Conservation (phyloP, 2,888 invertebrate genomes). For the Pyrgus malvae region DNA sequence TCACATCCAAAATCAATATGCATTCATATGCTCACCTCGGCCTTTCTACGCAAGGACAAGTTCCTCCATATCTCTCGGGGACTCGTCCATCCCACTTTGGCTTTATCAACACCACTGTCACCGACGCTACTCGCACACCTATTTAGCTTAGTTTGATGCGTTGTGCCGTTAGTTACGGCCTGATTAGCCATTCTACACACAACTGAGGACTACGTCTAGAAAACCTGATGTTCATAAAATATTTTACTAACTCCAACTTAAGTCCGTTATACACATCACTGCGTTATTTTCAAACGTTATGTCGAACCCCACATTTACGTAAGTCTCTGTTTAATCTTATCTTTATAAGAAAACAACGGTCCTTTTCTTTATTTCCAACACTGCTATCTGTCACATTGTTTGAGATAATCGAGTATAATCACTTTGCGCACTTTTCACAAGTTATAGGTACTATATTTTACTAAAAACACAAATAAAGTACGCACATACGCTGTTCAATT, state of each 20-base stretch:
- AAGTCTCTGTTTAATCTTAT: conserved; percentile 6
- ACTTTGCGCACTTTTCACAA: not conserved
- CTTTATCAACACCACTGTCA: conserved; percentile 65
- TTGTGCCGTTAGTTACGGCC: conserved; percentile 53
- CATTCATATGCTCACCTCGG: conserved; percentile 57
- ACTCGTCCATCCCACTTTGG: conserved; percentile 75
- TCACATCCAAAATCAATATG: conserved; percentile 17
- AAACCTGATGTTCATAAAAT: conserved; percentile 25
- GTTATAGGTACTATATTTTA: not conserved
- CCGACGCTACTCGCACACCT: conserved; percentile 73
- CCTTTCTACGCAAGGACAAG: conserved; percentile 71
- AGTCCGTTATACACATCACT: conserved; percentile 48
- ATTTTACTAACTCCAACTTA: conserved; percentile 38
- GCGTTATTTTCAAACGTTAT: conserved; percentile 24
- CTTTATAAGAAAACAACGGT: conserved; percentile 1
- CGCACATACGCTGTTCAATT: conserved; percentile 34
- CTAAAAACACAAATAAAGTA: not conserved
- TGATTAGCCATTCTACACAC: conserved; percentile 68
- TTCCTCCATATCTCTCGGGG: conserved; percentile 78
- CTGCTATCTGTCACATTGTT: conserved; percentile 15
- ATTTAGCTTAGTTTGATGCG: conserved; percentile 59
- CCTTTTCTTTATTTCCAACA: conserved; percentile 8
- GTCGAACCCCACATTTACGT: conserved; percentile 8
- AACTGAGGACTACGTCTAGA: conserved; percentile 37
- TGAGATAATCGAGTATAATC: conserved; percentile 6